Percentiles rank a stretch among this genome's conserved stretches.
These are phyloP conservation scores for Aulostomus chinensis DNA, from an alignment of 2,797 vertebrate species.

Conservation along the genomic window DNA sequence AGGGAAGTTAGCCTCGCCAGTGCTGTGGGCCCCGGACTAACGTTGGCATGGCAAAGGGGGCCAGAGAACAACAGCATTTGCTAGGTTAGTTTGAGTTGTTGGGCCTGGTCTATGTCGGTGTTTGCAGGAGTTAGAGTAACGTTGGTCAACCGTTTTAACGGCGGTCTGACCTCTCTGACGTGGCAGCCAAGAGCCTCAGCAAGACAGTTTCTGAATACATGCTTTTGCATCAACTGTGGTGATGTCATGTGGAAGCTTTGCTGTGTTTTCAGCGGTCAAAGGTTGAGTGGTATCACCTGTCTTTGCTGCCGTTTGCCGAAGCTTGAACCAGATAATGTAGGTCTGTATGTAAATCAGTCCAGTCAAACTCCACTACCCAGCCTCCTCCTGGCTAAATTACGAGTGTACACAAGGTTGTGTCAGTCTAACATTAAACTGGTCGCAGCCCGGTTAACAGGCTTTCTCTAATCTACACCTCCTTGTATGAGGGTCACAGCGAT, in stretches of 20 bases:
- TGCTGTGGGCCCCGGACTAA: background rate
- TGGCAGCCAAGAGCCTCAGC: slow-evolving; percentile 30
- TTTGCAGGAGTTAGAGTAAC: background rate
- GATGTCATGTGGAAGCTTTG: background rate
- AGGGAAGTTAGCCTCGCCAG: background rate
- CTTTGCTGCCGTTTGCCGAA: slow-evolving; percentile 1
- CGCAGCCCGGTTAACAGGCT: too few species aligned
- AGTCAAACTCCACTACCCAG: too few species aligned
- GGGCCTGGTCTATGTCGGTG: slow-evolving; percentile 4
- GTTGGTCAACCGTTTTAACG: background rate
- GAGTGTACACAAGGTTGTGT: too few species aligned
- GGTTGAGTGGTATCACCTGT: slow-evolving; percentile 14
- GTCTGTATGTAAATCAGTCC: too few species aligned
- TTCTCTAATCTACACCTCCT: too few species aligned
- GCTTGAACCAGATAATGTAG: slow-evolving; percentile 1
- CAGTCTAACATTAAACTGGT: too few species aligned
- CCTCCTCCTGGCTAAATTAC: too few species aligned
- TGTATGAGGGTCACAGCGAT: too few species aligned
- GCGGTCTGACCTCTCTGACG: slow-evolving; percentile 38
- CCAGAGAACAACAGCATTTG: slow-evolving; percentile 6
- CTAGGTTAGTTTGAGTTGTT: background rate
- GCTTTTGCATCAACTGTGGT: too few species aligned
- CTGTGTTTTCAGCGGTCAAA: slow-evolving; percentile 34
- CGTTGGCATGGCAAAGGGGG: background rate
- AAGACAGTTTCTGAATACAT: too few species aligned